Conservation (phyloP, 2,888 invertebrate species). For the Dryobotodes eremita region DNA sequence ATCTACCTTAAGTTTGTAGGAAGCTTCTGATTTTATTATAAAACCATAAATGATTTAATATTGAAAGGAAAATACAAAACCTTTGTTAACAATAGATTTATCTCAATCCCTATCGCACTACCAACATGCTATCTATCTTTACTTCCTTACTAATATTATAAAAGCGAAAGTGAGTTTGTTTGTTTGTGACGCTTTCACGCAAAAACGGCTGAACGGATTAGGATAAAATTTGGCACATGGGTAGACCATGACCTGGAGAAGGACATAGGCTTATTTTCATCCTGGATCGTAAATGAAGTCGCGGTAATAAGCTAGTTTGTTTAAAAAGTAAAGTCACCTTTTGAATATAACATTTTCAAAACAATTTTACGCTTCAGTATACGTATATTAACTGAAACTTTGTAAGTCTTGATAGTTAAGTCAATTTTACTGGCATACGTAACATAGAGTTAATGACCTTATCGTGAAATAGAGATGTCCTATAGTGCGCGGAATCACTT, state of each 20-base stretch:
- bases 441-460: constrained; percentile 18
- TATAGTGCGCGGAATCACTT: constrained; percentile 4
- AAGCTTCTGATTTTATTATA: not conserved
- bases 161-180: no score
- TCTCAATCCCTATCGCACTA: no score
- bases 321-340: no score
- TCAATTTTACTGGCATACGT: not conserved
- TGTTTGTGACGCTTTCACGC: no score
- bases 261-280: no score
- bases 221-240: no score
- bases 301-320: no score
- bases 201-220: no score
- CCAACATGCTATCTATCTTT: no score
- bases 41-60: not conserved
- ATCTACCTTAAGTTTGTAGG: not conserved
- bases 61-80: not conserved
- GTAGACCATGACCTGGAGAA: no score
- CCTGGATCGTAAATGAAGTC: no score
- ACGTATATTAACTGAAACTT: not conserved
- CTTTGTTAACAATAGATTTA: not conserved
- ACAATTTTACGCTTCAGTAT: not conserved
- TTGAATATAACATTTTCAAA: not conserved
- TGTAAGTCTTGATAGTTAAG: not conserved
- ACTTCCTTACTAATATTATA: no score
- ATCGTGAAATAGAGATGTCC: constrained; percentile 14